These are phyloP conservation scores for Nasonia giraulti DNA, from an alignment of 1,140 invertebrate species.

Conservation along the genomic window DNA sequence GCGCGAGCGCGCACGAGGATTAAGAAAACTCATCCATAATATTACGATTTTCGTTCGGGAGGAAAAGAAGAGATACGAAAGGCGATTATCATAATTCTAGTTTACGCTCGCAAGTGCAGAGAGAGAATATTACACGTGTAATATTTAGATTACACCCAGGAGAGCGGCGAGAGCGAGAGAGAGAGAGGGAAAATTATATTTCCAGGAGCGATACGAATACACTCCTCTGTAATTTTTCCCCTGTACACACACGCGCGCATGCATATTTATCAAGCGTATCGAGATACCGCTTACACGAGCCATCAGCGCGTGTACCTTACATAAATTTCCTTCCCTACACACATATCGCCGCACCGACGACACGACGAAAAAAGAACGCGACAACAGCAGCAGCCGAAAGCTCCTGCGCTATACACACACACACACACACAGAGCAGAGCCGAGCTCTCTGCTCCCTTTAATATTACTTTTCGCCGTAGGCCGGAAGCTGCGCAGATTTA, in stretches of 20 bases:
- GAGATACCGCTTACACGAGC: background rate
- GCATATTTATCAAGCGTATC: background rate
- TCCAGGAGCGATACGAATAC: background rate
- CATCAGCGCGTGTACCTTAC: slow-evolving; percentile 46
- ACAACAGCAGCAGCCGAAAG: slow-evolving; percentile 47
- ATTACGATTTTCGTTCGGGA: background rate
- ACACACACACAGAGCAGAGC: slow-evolving; percentile 22
- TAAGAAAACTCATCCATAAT: background rate
- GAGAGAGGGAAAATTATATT: no score
- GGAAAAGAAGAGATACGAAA: background rate
- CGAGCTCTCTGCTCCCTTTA: slow-evolving; percentile 55
- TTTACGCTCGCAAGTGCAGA: no score
- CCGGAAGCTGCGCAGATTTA: slow-evolving; percentile 66
- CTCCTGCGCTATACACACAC: background rate
- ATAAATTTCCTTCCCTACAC: slow-evolving; percentile 62
- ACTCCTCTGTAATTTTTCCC: no score
- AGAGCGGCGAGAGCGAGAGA: no score
- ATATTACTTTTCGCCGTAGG: slow-evolving; percentile 65
- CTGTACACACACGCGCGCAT: no score
- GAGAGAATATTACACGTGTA: background rate
- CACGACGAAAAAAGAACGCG: slow-evolving; percentile 53
- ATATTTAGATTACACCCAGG: background rate
- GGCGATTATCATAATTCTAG: background rate
- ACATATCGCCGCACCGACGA: slow-evolving; percentile 9
- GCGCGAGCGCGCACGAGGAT: background rate